Evolutionary conservation across 1,140 invertebrate genomes (phyloP), one percentile per base, ranked within the genome.

Genomic region (Andrena cerasifolii): DNA sequence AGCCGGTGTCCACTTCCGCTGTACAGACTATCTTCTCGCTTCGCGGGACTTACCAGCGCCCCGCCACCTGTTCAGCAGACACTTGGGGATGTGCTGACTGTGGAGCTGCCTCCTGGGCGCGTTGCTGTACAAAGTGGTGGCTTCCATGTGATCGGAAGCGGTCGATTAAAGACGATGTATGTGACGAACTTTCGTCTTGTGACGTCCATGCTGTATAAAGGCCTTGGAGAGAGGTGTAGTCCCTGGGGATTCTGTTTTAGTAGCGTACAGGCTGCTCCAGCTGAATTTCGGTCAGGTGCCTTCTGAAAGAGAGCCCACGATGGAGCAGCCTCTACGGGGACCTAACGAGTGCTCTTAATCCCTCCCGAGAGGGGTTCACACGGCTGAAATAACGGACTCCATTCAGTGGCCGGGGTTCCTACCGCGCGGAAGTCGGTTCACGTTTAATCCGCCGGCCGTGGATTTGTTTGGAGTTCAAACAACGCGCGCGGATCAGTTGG

Each of bases 131-230:
- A 72, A 62, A 51, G 6, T 49, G 49, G 66, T 68, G 28, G 43
- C 70, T 72, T 51, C 7, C 14, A 18, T 24, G 6, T 12, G 40
- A 28, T 7, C n/a, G 36, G 16, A 54, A 14, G 8, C 14, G 47
- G 51, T 54, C 14, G 26, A 14, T 40, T 18, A 59, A 36, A 33
- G 31, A 62, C 16, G 24, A n/a, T 33, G 6, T 26, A 3, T n/a
- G 40, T 49, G 43, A 12, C 24, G 10, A 14, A 26, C 21, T 21
- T 62, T 21, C 1, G 24, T 14, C 31, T 72, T 72, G 70, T 72
- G 45, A 21, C 12, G 70, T 63, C 58, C 31, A 49, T 14, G 70
- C 70, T 63, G 70, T 72, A 72, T 54, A 62, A 72, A 72, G 14
- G 43, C 70, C 58, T 72, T 28, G 12, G 16, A 40, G 58, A 10